Conservation (phyloP, 2,797 vertebrate genomes). For the Enteromius thamalakanensis region DNA sequence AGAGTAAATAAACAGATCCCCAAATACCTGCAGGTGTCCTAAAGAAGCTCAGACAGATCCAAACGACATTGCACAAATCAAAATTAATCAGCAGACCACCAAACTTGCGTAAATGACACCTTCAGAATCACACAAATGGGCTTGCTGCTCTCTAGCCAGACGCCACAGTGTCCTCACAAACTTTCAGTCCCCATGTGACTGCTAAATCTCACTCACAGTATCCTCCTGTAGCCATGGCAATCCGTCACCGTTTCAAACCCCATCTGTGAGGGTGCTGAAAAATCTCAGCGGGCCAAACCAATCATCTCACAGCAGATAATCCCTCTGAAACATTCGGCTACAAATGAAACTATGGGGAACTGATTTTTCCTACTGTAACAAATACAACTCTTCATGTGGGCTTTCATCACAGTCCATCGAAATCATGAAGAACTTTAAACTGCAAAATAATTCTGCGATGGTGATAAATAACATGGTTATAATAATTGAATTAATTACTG, state of each 20-base stretch:
- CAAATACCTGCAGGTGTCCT: not conserved
- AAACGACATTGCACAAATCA: not conserved
- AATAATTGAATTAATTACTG: not conserved
- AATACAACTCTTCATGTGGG: not conserved
- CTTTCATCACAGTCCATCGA: not conserved
- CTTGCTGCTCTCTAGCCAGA: not conserved
- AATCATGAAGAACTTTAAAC: not conserved
- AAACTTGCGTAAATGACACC: not conserved
- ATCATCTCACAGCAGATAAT: not conserved
- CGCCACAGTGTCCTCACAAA: not conserved
- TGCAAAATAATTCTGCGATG: not conserved
- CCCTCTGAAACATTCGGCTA: not conserved
- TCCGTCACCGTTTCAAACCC: slow-evolving; percentile 26
- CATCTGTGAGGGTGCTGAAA: slow-evolving; percentile 5
- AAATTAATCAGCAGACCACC: not conserved
- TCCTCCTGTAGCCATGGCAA: slow-evolving; percentile 51
- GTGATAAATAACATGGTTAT: not conserved
- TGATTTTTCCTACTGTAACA: not conserved
- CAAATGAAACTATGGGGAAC: not conserved
- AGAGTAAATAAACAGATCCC: not conserved
- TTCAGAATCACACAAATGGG: slow-evolving; percentile 11
- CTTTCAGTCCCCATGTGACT: slow-evolving; percentile 9
- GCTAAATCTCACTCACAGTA: slow-evolving; percentile 53
- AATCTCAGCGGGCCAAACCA: not conserved
- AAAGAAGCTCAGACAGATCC: not conserved